These are phyloP conservation scores for Anoplopoma fimbria DNA, from an alignment of 2,113 vertebrate species.

Conservation along the genomic window DNA sequence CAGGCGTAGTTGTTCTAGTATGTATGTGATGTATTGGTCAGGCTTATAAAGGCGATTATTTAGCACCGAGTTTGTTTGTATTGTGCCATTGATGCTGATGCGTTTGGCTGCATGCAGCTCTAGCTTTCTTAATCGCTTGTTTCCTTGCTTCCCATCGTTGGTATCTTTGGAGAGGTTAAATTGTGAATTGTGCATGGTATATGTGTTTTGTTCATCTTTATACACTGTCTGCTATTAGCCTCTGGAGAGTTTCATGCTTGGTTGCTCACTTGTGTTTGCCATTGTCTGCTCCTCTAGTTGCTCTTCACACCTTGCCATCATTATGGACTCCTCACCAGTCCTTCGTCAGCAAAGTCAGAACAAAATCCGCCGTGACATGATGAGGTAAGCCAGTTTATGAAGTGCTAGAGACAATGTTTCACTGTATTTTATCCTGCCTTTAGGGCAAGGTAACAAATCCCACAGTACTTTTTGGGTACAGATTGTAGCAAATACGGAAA, in stretches of 20 bases:
- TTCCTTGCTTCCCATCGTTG: not conserved
- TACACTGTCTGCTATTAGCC: not conserved
- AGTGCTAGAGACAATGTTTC: not conserved
- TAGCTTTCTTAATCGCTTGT: not conserved
- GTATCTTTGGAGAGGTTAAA: not conserved
- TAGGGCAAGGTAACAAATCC: not conserved
- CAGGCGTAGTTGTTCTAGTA: too few relatives aligned
- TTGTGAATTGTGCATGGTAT: not conserved
- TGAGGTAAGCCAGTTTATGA: constrained; percentile 63
- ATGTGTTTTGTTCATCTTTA: not conserved
- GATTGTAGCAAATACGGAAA: not conserved
- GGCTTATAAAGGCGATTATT: not conserved
- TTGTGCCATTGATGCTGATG: not conserved
- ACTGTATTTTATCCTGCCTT: not conserved
- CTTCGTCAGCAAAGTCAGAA: constrained; percentile 75
- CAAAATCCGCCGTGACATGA: constrained; percentile 61
- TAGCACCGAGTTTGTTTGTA: not conserved
- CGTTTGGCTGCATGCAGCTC: not conserved
- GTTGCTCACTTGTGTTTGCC: not conserved
- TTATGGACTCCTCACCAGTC: constrained; percentile 71
- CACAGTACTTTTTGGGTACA: not conserved
- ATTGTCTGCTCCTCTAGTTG: constrained; percentile 26
- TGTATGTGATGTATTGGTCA: not conserved
- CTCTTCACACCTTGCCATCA: constrained; percentile 26
- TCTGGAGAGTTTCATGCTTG: not conserved